These are phyloP conservation scores for Antheraea assamensis DNA, from an alignment of 2,888 invertebrate species.

Conservation along the genomic window DNA sequence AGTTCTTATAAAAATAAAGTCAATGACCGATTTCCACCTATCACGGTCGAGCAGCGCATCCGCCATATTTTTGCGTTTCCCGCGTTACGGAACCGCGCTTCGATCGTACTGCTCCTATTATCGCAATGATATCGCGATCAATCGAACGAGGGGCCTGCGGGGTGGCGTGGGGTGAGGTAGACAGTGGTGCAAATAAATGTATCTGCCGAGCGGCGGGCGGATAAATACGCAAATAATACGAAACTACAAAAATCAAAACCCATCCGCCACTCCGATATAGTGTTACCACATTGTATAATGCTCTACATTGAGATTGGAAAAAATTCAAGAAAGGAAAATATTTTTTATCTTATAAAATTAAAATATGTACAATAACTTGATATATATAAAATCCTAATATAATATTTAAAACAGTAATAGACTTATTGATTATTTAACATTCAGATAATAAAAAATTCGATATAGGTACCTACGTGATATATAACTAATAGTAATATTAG, in stretches of 20 bases:
- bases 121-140: slow-evolving; percentile 82
- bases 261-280: slow-evolving; percentile 74
- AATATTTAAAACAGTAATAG: no score
- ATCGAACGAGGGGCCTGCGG: slow-evolving; percentile 63
- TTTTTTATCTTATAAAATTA: no score
- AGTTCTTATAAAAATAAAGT: slow-evolving; percentile 17
- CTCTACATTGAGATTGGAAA: slow-evolving; percentile 50
- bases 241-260: slow-evolving; percentile 83
- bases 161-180: slow-evolving; percentile 46
- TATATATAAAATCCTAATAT: not conserved
- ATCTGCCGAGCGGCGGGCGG: slow-evolving; percentile 78
- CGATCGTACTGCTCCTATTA: slow-evolving; percentile 73
- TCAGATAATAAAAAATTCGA: no score
- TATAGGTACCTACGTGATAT: no score
- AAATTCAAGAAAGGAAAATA: not conserved
- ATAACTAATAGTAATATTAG: no score
- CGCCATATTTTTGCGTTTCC: slow-evolving; percentile 64
- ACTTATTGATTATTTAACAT: no score
- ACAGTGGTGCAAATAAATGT: slow-evolving; percentile 77
- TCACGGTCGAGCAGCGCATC: slow-evolving; percentile 42
- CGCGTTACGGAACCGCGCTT: slow-evolving; percentile 67
- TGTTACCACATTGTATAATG: slow-evolving; percentile 38
- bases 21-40: slow-evolving; percentile 21
- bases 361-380: not conserved
- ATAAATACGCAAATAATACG: slow-evolving; percentile 80